Evolutionary conservation across 2,888 invertebrate genomes (phyloP).

Genomic region (Pinctada fucata): DNA sequence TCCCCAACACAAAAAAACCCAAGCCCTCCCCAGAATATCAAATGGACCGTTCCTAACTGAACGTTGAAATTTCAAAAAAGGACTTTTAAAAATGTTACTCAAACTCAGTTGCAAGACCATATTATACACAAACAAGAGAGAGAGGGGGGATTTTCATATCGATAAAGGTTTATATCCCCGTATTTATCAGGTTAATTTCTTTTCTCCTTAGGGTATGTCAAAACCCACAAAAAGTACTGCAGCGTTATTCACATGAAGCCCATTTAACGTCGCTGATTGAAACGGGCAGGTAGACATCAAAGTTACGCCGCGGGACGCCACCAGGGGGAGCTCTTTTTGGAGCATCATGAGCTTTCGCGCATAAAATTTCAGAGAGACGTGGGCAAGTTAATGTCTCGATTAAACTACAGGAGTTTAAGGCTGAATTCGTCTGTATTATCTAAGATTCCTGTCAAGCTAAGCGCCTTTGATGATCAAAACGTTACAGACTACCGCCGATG

Average conservation of each 20-base stretch:
- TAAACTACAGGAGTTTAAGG: background rate
- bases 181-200: background rate
- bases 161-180: background rate
- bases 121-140: too few relatives aligned
- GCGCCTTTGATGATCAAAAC: too few relatives aligned
- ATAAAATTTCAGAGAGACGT: background rate
- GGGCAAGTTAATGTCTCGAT: background rate
- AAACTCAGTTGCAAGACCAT: too few relatives aligned
- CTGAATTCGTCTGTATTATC: background rate
- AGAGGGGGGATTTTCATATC: background rate
- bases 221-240: background rate
- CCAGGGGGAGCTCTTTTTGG: background rate
- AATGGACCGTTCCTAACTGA: too few relatives aligned
- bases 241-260: background rate
- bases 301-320: background rate
- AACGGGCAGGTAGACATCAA: background rate
- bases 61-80: too few relatives aligned
- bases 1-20: too few relatives aligned
- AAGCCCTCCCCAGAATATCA: too few relatives aligned
- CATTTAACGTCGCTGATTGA: background rate
- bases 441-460: too few relatives aligned
- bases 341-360: background rate
- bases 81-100: too few relatives aligned
- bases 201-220: background rate
- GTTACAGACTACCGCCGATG: too few relatives aligned